phyloP scores from a whole-genome alignment of 2,113 vertebrate species.

The Trochalopteron elliotii region DNA sequence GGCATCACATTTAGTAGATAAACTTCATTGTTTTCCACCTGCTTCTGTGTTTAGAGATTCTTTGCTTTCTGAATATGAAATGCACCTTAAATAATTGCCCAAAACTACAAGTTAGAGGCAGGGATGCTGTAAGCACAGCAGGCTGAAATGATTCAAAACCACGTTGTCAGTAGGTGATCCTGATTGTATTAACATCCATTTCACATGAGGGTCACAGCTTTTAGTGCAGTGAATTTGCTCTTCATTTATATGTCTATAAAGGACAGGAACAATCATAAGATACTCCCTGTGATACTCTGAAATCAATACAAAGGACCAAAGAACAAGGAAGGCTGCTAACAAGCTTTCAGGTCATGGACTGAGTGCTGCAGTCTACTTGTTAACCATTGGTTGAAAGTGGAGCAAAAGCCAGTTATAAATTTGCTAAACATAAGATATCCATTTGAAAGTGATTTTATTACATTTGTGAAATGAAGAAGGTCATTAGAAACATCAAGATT shows the following conservation, averaged over 20 bases:
- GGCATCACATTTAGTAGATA: neutral
- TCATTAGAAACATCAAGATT: conserved; percentile 52
- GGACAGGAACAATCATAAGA: conserved; percentile 50
- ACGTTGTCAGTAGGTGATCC: neutral
- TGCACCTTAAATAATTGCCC: conserved; percentile 26
- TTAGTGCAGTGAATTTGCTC: conserved; percentile 48
- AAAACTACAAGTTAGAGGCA: neutral
- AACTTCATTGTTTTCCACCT: neutral
- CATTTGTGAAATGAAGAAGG: conserved; percentile 38
- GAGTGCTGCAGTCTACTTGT: neutral
- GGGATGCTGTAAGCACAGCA: conserved; percentile 10
- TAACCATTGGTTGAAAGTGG: conserved; percentile 54
- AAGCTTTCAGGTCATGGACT: conserved; percentile 42
- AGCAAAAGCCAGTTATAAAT: conserved; percentile 44
- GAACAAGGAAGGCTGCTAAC: conserved; percentile 49
- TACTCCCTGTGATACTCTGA: conserved; percentile 51
- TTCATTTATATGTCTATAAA: conserved; percentile 60
- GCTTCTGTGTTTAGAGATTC: neutral
- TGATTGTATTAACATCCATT: conserved; percentile 51
- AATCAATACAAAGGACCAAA: conserved; percentile 58
- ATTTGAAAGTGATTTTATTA: conserved; percentile 40
- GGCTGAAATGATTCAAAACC: conserved; percentile 19
- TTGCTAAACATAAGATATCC: conserved; percentile 23
- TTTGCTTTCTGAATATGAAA: neutral
- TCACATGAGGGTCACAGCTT: conserved; percentile 48